Conservation (phyloP, 2,888 invertebrate genomes). For the Notocelia uddmanniana region DNA sequence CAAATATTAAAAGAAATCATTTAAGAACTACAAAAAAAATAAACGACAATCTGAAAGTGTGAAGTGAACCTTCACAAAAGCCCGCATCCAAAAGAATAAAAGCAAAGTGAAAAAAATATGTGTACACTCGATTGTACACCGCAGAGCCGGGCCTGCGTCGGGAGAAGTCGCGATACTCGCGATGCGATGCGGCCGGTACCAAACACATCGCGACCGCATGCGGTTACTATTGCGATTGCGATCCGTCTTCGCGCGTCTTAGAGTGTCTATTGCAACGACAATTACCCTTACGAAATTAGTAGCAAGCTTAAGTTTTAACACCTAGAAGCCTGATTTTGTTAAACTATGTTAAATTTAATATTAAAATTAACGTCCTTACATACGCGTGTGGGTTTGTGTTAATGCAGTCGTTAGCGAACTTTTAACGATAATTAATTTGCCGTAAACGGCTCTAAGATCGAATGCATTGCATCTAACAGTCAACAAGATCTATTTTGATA, state of each 20-base stretch:
- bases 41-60: constrained; percentile 57
- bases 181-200: background rate
- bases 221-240: background rate
- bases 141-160: constrained; percentile 60
- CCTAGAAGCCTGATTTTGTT: constrained; percentile 58
- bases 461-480: constrained; percentile 59
- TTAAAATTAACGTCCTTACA: constrained; percentile 65
- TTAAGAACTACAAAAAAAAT: constrained; percentile 60
- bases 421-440: constrained; percentile 47
- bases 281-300: constrained; percentile 50
- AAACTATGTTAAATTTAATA: constrained; percentile 56
- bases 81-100: constrained; percentile 83
- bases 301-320: constrained; percentile 57
- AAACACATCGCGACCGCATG: background rate
- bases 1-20: constrained; percentile 80
- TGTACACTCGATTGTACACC: constrained; percentile 64
- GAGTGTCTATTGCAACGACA: constrained; percentile 3
- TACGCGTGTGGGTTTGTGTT: constrained; percentile 84
- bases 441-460: constrained; percentile 55
- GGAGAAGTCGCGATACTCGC: constrained; percentile 64
- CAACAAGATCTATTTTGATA: constrained; percentile 55
- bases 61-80: constrained; percentile 70
- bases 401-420: constrained; percentile 70
- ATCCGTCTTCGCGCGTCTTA: background rate
- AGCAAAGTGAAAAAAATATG: constrained; percentile 68